Evolutionary conservation across 2,797 vertebrate genomes (phyloP).

Genomic region (Lepidocolaptes lacrymiger): DNA sequence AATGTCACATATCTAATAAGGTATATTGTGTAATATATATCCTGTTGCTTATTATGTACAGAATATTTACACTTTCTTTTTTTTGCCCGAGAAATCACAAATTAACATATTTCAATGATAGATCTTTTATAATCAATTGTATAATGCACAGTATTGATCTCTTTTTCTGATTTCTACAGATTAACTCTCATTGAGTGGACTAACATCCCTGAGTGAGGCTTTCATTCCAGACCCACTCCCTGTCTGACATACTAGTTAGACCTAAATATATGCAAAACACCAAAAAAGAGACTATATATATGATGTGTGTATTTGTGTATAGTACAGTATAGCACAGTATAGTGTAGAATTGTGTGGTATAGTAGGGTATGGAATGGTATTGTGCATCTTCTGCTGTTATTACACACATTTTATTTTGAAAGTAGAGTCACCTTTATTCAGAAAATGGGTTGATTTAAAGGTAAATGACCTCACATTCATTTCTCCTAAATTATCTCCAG

Average conservation of each 20-base stretch:
- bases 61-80: background rate
- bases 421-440: background rate
- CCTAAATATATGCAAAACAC: background rate
- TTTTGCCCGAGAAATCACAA: background rate
- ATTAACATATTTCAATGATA: background rate
- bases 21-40: background rate
- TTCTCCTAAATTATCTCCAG: background rate
- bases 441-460: background rate
- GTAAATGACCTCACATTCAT: background rate
- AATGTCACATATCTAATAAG: background rate
- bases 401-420: background rate
- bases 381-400: constrained; percentile 2
- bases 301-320: background rate
- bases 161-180: background rate
- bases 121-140: background rate
- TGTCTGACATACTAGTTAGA: background rate
- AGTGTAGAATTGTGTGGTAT: too few species aligned
- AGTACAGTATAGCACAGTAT: too few species aligned
- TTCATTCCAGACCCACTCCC: background rate
- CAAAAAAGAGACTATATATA: background rate
- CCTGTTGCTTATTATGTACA: background rate
- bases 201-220: background rate
- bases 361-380: background rate
- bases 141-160: background rate
- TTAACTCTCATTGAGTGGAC: background rate